Base-by-base conservation (phyloP, 2,888 invertebrate genomes). In the Ectemnius continuus region DNA sequence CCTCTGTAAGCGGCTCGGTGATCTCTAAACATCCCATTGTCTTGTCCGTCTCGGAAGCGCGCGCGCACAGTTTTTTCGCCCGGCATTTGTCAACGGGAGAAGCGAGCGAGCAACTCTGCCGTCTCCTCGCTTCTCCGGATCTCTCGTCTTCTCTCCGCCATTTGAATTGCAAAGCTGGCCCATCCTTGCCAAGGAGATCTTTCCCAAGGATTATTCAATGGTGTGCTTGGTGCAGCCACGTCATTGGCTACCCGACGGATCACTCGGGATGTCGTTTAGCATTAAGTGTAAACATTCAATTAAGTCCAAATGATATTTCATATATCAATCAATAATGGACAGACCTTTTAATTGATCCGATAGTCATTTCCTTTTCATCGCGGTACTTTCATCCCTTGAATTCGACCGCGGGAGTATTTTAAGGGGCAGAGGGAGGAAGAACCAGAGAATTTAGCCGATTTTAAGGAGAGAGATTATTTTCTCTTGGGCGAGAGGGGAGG, bases 21-120 rank as follows among this genome's bases (percentile, higher is more conserved):
- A 83, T 84, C 86, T 87, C 87, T 90, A 89, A 89, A 89, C 89
- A 89, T 89, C 89, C 90, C 88, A 89, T 89, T 90, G 90, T 90
- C 90, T 90, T 90, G 89, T 90, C 90, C 87, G 88, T 90, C 89
- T 89, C 86, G 4, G 8, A 36, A 36, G 78, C 81, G 84, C 79
- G 80, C 78, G 73, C 74, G 73, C 52, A 70, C 72, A 64, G 75
- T 85, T 80, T 78, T 85, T 86, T 86, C 78, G 79, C 82, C 84
- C 82, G 23, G 88, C 88, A 90, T 90, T 90, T 90, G 90, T 90
- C 90, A 90, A 87, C 23, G 85, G 68, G 73, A 16, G 36, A 36
- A 36, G 36, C 36, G 36, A 36, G 36, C 36, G 11, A 14, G n/a
- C n/a, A n/a, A n/a, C n/a, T n/a, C 52, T 52, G 52, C 52, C 16